These are phyloP conservation scores for Cheiracanthium punctorium DNA, from an alignment of 2,888 invertebrate species.

Conservation along the genomic window DNA sequence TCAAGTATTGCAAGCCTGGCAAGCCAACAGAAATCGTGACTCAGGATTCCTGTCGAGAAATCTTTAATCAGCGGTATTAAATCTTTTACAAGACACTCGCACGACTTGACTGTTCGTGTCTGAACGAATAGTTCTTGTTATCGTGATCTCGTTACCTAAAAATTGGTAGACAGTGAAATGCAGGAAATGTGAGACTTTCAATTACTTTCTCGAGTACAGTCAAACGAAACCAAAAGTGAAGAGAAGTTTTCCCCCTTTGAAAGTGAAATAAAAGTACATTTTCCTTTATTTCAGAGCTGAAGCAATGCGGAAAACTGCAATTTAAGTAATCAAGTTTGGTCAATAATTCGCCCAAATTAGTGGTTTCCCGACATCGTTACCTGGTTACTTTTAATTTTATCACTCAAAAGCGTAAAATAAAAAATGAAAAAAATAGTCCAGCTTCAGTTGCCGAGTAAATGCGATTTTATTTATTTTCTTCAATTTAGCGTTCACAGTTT, in stretches of 20 bases:
- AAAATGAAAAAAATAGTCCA: too few relatives aligned
- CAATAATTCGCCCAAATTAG: too few relatives aligned
- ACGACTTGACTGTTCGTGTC: not conserved
- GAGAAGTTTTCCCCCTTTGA: not conserved
- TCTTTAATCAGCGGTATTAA: not conserved
- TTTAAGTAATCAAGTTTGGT: too few relatives aligned
- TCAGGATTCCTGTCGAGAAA: not conserved
- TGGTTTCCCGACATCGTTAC: too few relatives aligned
- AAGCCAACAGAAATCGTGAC: not conserved
- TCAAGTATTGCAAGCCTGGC: not conserved
- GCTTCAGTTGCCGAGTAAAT: too few relatives aligned
- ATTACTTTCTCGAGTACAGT: not conserved
- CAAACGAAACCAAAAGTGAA: not conserved
- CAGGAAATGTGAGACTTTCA: not conserved
- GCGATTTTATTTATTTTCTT: too few relatives aligned
- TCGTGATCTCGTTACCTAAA: not conserved
- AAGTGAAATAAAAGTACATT: not conserved
- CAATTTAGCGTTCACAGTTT: too few relatives aligned
- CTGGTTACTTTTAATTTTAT: too few relatives aligned
- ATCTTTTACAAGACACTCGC: not conserved
- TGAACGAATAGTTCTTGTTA: not conserved
- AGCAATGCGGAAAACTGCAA: not conserved
- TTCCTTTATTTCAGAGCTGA: not conserved
- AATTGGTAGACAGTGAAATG: not conserved
- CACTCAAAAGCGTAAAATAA: too few relatives aligned